Evolutionary conservation across 2,888 invertebrate genomes (phyloP).

Genomic region (Microctonus aethiopoides): DNA sequence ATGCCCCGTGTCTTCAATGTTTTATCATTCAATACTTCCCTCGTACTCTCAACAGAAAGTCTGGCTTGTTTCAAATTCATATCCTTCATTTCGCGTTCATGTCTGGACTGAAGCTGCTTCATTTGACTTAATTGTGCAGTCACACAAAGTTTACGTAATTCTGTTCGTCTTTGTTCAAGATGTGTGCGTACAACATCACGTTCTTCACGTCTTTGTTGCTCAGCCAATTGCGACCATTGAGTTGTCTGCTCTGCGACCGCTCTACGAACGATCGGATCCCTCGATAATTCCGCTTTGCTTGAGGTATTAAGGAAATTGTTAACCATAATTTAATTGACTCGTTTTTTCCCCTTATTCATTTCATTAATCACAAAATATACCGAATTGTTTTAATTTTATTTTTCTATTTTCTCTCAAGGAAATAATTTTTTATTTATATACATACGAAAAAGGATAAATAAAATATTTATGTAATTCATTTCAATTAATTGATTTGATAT

Average conservation of each 20-base stretch:
- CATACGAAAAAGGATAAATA: not conserved
- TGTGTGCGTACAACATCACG: slow-evolving; percentile 85
- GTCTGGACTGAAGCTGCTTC: slow-evolving; percentile 89
- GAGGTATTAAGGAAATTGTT: slow-evolving; percentile 1
- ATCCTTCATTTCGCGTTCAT: slow-evolving; percentile 94
- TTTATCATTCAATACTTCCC: slow-evolving; percentile 96
- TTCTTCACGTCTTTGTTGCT: slow-evolving; percentile 84
- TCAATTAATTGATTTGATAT: slow-evolving; percentile 5
- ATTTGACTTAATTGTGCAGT: slow-evolving; percentile 84
- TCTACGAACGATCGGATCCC: slow-evolving; percentile 81
- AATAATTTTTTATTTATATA: too few relatives aligned
- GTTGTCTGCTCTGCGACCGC: slow-evolving; percentile 92
- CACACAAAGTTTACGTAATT: slow-evolving; percentile 81
- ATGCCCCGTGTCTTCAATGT: slow-evolving; percentile 96
- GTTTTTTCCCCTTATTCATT: not conserved
- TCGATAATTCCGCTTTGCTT: slow-evolving; percentile 84
- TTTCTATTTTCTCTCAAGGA: too few relatives aligned
- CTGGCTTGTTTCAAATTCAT: slow-evolving; percentile 95
- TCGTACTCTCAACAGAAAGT: slow-evolving; percentile 95
- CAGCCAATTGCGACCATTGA: slow-evolving; percentile 94
- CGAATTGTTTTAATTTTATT: not conserved
- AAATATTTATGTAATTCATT: not conserved
- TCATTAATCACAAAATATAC: not conserved
- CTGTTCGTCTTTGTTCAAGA: slow-evolving; percentile 82
- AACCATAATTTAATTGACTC: slow-evolving; percentile 9